These are phyloP conservation scores for Notarius lentiginosus DNA, from an alignment of 2,113 vertebrate genomes.

Conservation along the genomic window DNA sequence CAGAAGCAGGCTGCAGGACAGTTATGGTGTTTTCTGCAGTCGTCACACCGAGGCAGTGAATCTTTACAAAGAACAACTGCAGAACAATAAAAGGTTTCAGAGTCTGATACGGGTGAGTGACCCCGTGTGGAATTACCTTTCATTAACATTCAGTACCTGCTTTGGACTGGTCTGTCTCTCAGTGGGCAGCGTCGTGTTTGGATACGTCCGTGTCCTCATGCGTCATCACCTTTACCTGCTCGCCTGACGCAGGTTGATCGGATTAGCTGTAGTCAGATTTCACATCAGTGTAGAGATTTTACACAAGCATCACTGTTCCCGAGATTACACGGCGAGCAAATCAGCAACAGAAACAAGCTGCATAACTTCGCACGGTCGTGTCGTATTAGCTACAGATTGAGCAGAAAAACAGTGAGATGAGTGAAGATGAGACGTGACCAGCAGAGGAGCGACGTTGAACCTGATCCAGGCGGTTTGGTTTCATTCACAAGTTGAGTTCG, in stretches of 20 bases:
- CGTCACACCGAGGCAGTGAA: slow-evolving; percentile 78
- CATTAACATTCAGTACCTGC: not conserved
- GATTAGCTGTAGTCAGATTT: not conserved
- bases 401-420: too few species aligned
- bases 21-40: slow-evolving; percentile 84
- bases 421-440: too few species aligned
- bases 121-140: not conserved
- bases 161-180: too few species aligned
- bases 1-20: slow-evolving; percentile 79
- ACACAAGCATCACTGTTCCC: not conserved
- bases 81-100: slow-evolving; percentile 91
- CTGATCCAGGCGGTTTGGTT: too few species aligned
- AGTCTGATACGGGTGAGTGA: slow-evolving; percentile 80
- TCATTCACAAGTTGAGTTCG: too few species aligned
- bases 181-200: not conserved
- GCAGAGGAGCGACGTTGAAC: too few species aligned
- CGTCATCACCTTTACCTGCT: not conserved
- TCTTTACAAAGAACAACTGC: slow-evolving; percentile 85
- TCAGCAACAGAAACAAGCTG: not conserved
- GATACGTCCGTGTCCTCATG: not conserved
- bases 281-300: not conserved
- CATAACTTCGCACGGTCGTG: not conserved
- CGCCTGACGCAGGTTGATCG: not conserved
- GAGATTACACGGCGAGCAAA: not conserved
- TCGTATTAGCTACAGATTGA: too few species aligned